Conservation (phyloP, 1,140 invertebrate genomes). For the Drosophila mayri region DNA sequence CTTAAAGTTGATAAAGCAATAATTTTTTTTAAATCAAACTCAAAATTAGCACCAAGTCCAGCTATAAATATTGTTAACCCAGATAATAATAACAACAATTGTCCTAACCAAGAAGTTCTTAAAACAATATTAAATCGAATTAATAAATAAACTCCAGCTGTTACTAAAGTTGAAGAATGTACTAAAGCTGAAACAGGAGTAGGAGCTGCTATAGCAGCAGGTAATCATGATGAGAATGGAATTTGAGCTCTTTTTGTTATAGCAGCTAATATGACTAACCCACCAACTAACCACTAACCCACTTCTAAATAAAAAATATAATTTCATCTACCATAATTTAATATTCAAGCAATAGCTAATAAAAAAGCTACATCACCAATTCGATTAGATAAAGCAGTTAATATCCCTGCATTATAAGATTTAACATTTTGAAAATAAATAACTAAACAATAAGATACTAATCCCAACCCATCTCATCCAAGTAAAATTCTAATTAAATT, state of each 20-base stretch:
- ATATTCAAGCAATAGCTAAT: too few species aligned
- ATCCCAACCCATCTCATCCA: constrained; percentile 89
- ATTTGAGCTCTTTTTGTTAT: too few species aligned
- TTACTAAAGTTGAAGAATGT: constrained; percentile 91
- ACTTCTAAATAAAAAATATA: too few species aligned
- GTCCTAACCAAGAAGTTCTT: constrained; percentile 63
- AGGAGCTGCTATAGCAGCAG: constrained; percentile 89
- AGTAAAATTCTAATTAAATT: constrained; percentile 89
- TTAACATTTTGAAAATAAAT: constrained; percentile 88
- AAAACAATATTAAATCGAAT: constrained; percentile 87
- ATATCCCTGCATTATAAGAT: constrained; percentile 87
- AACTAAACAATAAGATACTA: constrained; percentile 89
- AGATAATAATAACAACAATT: constrained; percentile 85
- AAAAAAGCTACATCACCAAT: too few species aligned
- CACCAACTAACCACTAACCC: too few species aligned
- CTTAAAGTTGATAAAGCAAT: constrained; percentile 90
- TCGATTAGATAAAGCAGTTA: constrained; percentile 88
- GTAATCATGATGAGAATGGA: too few species aligned
- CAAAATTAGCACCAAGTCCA: constrained; percentile 87
- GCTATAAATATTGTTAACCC: constrained; percentile 88
- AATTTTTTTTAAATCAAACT: constrained; percentile 90
- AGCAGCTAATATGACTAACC: too few species aligned
- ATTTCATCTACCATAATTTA: too few species aligned
- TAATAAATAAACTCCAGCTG: constrained; percentile 89
- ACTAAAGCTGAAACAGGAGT: constrained; percentile 90